Evolutionary conservation across 53 echinoderm and acorn worm genomes (phyloP).

Genomic region (Crossaster papposus): DNA sequence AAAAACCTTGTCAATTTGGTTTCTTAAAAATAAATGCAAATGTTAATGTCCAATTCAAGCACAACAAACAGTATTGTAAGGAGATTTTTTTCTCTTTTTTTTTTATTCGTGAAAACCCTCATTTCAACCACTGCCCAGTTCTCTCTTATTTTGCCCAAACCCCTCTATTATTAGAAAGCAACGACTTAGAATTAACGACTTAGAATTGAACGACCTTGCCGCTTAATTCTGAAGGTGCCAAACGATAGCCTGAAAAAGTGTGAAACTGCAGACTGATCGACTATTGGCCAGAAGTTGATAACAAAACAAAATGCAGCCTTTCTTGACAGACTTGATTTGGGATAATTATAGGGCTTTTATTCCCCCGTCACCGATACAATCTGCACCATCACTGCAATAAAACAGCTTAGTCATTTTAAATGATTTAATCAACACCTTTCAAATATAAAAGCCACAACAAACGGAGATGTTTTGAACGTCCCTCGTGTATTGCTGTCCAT

Average conservation of each 20-base stretch:
- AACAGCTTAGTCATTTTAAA: constrained; percentile 24
- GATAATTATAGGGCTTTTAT: neutral
- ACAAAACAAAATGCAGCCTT: neutral
- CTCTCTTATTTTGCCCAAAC: no score
- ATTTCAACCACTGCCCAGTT: no score
- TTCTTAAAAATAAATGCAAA: no score
- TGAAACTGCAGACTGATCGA: constrained; percentile 6
- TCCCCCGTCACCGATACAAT: constrained; percentile 24
- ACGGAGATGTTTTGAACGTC: neutral
- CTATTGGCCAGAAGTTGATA: constrained; percentile 3
- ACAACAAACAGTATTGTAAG: no score
- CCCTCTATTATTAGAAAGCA: no score
- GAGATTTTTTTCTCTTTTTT: no score
- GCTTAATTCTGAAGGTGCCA: constrained; percentile 5
- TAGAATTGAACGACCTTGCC: neutral
- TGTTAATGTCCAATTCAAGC: no score
- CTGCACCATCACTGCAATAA: constrained; percentile 28
- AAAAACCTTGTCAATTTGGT: no score
- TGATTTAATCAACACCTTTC: constrained; percentile 31
- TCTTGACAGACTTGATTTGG: neutral
- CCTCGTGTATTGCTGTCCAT: neutral
- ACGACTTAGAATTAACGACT: no score
- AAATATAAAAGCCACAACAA: no score
- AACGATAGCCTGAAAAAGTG: constrained; percentile 20
- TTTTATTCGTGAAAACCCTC: no score